phyloP scores from a whole-genome alignment of 2,888 invertebrate species.

The Notodonta dromedarius region DNA sequence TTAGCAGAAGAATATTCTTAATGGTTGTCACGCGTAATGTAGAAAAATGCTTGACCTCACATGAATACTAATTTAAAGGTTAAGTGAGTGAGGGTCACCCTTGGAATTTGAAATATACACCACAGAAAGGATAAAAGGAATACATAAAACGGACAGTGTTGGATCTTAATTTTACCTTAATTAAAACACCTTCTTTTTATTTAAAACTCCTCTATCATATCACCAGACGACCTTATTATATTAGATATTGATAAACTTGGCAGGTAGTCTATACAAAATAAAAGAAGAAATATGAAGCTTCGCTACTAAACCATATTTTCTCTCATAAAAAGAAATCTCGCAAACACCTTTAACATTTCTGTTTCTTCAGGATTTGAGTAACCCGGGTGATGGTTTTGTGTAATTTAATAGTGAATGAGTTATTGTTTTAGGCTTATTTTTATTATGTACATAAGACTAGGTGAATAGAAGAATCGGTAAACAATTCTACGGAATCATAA shows the following conservation, averaged over 20 bases:
- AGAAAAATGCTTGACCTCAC: conserved; percentile 7
- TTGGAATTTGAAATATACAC: conserved; percentile 21
- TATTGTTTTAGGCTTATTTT: neutral
- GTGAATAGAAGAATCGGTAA: no score
- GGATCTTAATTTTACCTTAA: conserved; percentile 9
- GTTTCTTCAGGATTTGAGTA: neutral
- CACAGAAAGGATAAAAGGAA: conserved; percentile 21
- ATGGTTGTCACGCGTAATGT: neutral
- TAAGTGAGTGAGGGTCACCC: conserved; percentile 13
- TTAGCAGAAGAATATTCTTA: neutral
- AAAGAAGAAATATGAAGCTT: neutral
- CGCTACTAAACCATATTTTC: neutral
- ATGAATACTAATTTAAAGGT: conserved; percentile 16
- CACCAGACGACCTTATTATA: neutral
- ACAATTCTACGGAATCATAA: no score
- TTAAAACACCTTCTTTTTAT: neutral
- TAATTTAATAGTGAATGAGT: neutral
- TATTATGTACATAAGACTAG: neutral
- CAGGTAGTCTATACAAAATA: neutral
- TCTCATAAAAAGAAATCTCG: neutral
- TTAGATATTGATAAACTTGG: neutral
- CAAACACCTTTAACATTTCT: neutral
- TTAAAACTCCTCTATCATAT: neutral
- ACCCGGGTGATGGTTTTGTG: neutral
- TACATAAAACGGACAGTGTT: conserved; percentile 19